phyloP scores from a whole-genome alignment of 1,140 invertebrate species.

The Drosophila bifasciata region DNA sequence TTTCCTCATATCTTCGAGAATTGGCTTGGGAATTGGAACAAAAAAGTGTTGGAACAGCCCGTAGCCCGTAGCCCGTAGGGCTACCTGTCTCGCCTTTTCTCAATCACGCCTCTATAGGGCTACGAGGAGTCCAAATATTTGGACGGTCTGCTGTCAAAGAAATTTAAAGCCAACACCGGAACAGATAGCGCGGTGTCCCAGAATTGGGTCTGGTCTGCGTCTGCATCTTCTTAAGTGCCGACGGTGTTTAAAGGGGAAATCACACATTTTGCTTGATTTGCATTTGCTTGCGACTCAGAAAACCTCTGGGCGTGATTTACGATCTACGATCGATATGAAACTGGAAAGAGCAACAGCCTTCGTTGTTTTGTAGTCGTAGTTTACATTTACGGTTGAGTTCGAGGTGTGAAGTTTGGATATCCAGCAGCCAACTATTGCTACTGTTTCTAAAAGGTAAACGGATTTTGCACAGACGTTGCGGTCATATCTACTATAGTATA shows the following conservation, averaged over 20 bases:
- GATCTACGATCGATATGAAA: slow-evolving; percentile 26
- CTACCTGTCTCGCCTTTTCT: slow-evolving; percentile 22
- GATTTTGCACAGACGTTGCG: background rate
- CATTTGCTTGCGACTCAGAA: slow-evolving; percentile 66
- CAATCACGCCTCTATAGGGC: slow-evolving; percentile 25
- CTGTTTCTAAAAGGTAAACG: slow-evolving; percentile 30
- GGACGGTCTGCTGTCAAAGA: slow-evolving; percentile 56
- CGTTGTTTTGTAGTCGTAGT: background rate
- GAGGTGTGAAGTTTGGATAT: slow-evolving; percentile 34
- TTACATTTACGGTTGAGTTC: slow-evolving; percentile 14
- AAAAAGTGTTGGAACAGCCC: too few species aligned
- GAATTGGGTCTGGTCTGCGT: slow-evolving; percentile 36
- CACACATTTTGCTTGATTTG: slow-evolving; percentile 78
- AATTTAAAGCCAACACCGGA: slow-evolving; percentile 47
- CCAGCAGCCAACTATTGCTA: slow-evolving; percentile 27
- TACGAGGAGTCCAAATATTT: slow-evolving; percentile 57
- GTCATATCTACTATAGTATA: slow-evolving; percentile 25
- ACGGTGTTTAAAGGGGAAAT: slow-evolving; percentile 59
- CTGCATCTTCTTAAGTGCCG: slow-evolving; percentile 54
- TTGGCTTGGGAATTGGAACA: too few species aligned
- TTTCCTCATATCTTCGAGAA: too few species aligned
- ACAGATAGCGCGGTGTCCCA: slow-evolving; percentile 56
- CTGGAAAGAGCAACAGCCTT: slow-evolving; percentile 1
- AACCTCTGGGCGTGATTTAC: slow-evolving; percentile 52
- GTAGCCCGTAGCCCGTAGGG: too few species aligned